phyloP scores from a whole-genome alignment of 1,140 invertebrate species.

The Drosophila biarmipes region DNA sequence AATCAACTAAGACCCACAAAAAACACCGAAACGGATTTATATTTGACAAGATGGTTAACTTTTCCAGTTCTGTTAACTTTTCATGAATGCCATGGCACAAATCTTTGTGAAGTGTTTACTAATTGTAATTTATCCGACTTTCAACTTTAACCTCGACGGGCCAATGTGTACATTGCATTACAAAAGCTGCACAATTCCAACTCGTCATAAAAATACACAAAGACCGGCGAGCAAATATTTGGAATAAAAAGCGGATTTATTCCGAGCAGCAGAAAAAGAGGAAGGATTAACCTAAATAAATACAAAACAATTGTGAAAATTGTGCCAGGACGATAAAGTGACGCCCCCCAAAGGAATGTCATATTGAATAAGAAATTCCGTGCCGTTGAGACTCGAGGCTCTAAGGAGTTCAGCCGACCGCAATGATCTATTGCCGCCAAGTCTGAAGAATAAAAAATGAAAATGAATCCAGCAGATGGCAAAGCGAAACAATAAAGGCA shows the following conservation, averaged over 20 bases:
- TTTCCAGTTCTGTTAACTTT: constrained; percentile 21
- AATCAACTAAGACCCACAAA: background rate
- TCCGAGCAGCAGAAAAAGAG: constrained; percentile 21
- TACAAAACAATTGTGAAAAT: constrained; percentile 74
- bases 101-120: constrained; percentile 53
- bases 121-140: constrained; percentile 61
- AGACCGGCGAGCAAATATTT: constrained; percentile 68
- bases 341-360: constrained; percentile 45
- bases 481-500: constrained; percentile 72
- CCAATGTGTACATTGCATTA: constrained; percentile 62
- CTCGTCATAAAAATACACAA: constrained; percentile 69
- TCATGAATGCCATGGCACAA: constrained; percentile 42
- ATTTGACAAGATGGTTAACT: constrained; percentile 10
- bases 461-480: constrained; percentile 48
- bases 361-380: constrained; percentile 60
- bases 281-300: constrained; percentile 80
- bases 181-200: constrained; percentile 43
- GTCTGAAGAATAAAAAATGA: constrained; percentile 39
- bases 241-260: constrained; percentile 70
- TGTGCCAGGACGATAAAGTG: constrained; percentile 48
- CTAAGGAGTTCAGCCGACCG: constrained; percentile 57
- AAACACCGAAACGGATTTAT: constrained; percentile 6
- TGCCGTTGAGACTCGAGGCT: constrained; percentile 32
- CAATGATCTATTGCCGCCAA: constrained; percentile 75
- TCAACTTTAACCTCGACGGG: constrained; percentile 25